phyloP scores from a whole-genome alignment of 2,888 invertebrate genomes.

The Dryomyza anilis region DNA sequence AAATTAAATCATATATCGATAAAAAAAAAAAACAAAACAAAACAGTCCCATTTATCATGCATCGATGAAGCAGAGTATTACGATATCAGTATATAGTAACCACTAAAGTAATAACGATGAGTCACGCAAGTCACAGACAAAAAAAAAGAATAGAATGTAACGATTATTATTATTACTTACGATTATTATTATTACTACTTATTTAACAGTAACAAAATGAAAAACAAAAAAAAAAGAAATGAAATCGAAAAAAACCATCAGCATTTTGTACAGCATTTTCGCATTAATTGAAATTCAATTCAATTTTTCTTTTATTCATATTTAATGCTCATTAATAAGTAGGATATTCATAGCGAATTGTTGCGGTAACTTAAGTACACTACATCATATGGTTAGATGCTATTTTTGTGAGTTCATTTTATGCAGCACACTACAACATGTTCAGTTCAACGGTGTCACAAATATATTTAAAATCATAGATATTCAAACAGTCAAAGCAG shows the following conservation, averaged over 20 bases:
- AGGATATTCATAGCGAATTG: slow-evolving; percentile 8
- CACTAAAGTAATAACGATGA: not conserved
- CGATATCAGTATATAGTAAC: slow-evolving; percentile 6
- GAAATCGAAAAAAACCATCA: not conserved
- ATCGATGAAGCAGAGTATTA: not conserved
- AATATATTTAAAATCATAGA: slow-evolving; percentile 10
- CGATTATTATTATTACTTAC: too few relatives aligned
- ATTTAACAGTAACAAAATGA: not conserved
- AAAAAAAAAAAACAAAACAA: slow-evolving; percentile 10
- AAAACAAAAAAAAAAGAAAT: too few relatives aligned
- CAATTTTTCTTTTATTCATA: not conserved
- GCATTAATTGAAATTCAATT: not conserved
- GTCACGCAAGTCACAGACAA: not conserved
- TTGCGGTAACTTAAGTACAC: too few relatives aligned
- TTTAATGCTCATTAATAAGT: slow-evolving; percentile 2
- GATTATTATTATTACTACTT: too few relatives aligned
- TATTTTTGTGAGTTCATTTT: not conserved
- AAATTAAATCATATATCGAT: not conserved
- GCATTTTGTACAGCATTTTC: slow-evolving; percentile 7
- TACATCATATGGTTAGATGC: too few relatives aligned
- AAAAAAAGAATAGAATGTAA: too few relatives aligned
- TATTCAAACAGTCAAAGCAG: slow-evolving; percentile 17
- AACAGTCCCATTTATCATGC: not conserved
- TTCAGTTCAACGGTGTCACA: not conserved
- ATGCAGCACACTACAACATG: not conserved